Percentiles rank a stretch among this genome's conserved stretches.
phyloP scores from a whole-genome alignment of 2,113 vertebrate genomes.

The Anolis carolinensis region DNA sequence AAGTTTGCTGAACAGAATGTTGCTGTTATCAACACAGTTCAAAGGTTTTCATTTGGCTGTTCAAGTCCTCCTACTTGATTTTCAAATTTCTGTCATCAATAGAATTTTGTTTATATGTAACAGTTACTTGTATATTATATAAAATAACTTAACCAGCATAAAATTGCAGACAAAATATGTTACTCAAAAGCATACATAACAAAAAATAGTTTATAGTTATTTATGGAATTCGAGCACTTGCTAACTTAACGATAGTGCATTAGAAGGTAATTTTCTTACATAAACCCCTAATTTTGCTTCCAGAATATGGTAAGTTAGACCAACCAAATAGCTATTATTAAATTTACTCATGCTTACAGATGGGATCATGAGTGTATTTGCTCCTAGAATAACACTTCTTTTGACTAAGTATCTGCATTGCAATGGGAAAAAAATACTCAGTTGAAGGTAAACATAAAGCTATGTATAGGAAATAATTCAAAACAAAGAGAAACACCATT shows the following conservation, averaged over 20 bases:
- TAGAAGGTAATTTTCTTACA: slow-evolving; percentile 49
- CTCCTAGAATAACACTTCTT: not conserved
- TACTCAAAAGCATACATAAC: not conserved
- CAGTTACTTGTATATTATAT: not conserved
- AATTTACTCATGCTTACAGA: slow-evolving; percentile 25
- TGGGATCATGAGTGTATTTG: not conserved
- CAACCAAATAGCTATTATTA: slow-evolving; percentile 32
- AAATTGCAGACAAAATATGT: slow-evolving; percentile 7
- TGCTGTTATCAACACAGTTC: slow-evolving; percentile 21
- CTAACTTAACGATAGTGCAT: slow-evolving; percentile 32
- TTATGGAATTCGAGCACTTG: slow-evolving; percentile 17
- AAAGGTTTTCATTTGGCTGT: not conserved
- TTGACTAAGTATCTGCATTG: slow-evolving; percentile 16
- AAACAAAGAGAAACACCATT: not conserved
- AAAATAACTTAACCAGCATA: slow-evolving; percentile 12
- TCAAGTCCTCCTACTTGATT: not conserved
- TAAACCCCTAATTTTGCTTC: slow-evolving; percentile 24
- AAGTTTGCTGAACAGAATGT: not conserved
- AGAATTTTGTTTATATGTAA: not conserved
- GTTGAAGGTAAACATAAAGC: slow-evolving; percentile 1
- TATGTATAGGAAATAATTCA: not conserved
- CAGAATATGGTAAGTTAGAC: slow-evolving; percentile 23
- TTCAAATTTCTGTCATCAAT: slow-evolving; percentile 25
- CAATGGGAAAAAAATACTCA: not conserved
- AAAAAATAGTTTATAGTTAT: not conserved